Conservation (phyloP, 2,113 vertebrate genomes). For the Poeciliopsis retropinna region DNA sequence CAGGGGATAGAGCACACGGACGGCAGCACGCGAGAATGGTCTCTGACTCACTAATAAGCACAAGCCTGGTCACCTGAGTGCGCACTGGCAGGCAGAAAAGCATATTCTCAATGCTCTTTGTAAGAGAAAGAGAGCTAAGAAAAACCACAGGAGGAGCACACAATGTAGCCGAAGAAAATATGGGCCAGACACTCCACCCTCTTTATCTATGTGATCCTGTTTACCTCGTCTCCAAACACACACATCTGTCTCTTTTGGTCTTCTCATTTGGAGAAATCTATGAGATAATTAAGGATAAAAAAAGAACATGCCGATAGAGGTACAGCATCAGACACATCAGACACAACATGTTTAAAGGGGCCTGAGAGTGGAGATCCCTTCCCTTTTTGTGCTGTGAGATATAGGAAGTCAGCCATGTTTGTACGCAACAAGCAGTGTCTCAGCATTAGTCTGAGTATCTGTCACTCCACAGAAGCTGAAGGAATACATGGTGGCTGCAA, state of each 20-base stretch:
- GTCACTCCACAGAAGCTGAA: conserved; percentile 47
- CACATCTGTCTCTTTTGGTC: conserved; percentile 30
- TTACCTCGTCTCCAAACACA: conserved; percentile 6
- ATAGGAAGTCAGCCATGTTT: conserved; percentile 34
- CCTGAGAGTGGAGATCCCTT: not conserved
- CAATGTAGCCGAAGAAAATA: conserved; percentile 61
- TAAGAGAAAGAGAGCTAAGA: conserved; percentile 37
- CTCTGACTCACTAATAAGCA: not conserved
- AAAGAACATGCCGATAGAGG: conserved; percentile 15
- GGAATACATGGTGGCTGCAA: conserved; percentile 55
- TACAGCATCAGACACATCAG: not conserved
- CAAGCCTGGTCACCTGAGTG: not conserved
- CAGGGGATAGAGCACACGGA: not conserved
- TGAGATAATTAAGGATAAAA: conserved; percentile 25
- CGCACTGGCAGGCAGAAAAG: conserved; percentile 6
- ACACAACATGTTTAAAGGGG: not conserved
- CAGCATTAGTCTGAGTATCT: conserved; percentile 69
- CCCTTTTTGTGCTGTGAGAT: conserved; percentile 2
- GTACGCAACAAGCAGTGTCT: conserved; percentile 56
- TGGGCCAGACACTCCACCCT: conserved; percentile 42
- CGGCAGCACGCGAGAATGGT: not conserved
- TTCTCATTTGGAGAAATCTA: conserved; percentile 15
- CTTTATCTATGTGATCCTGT: conserved; percentile 17
- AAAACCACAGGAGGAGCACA: conserved; percentile 47
- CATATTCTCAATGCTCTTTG: not conserved